Percentiles rank a stretch among this genome's conserved stretches.
These are phyloP conservation scores for Phoebastria nigripes DNA, from an alignment of 2,797 vertebrate genomes.

Conservation along the genomic window DNA sequence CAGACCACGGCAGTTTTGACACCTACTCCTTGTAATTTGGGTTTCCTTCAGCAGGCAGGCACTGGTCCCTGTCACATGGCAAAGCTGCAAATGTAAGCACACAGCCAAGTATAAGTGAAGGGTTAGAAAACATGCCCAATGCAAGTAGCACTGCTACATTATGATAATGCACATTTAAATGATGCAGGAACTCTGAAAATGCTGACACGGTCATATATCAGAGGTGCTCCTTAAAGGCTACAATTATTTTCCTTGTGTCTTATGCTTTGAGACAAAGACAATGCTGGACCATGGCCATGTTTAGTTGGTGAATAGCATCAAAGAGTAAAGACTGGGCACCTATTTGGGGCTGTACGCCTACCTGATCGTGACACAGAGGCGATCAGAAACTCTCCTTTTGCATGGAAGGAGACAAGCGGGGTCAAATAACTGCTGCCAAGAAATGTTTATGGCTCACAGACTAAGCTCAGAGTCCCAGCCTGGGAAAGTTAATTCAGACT, in stretches of 20 bases:
- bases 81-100: conserved; percentile 47
- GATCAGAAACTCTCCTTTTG: neutral
- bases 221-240: neutral
- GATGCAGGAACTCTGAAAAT: neutral
- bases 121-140: neutral
- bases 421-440: neutral
- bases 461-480: neutral
- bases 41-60: conserved; percentile 41
- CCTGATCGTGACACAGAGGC: rapidly evolving
- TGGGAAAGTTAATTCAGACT: neutral
- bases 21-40: conserved; percentile 60
- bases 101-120: neutral
- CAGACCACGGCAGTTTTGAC: neutral
- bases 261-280: neutral
- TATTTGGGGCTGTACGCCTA: neutral
- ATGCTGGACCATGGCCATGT: neutral
- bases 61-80: conserved; percentile 42
- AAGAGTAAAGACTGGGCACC: neutral
- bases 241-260: neutral
- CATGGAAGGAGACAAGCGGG: neutral
- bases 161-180: neutral
- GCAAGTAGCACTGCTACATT: neutral
- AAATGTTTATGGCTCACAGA: neutral
- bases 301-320: neutral
- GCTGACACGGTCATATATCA: neutral